phyloP scores from a whole-genome alignment of 30 jellyfish, hydroid and myxozoan genomes.

The Phacellophora camtschatica region DNA sequence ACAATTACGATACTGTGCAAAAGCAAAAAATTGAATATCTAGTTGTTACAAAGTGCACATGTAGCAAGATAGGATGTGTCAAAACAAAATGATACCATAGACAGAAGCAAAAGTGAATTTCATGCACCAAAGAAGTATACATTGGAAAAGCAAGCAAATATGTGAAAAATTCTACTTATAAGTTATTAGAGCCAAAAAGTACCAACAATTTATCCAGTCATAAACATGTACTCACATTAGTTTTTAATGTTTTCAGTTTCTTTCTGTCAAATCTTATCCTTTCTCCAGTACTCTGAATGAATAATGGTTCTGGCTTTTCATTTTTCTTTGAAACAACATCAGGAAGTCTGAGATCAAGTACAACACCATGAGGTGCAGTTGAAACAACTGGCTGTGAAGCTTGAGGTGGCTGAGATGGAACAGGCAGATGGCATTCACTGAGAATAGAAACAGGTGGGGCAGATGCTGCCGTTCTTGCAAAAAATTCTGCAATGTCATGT shows the following conservation, averaged over 20 bases:
- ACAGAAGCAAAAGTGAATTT: no score
- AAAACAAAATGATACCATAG: no score
- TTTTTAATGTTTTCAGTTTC: slow-evolving; percentile 39
- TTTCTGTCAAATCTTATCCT: slow-evolving; percentile 55
- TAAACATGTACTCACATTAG: slow-evolving; percentile 11
- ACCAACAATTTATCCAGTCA: no score
- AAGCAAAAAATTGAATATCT: no score
- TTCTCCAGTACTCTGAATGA: slow-evolving; percentile 57
- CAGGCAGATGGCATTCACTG: slow-evolving; percentile 62
- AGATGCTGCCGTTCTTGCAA: slow-evolving; percentile 45
- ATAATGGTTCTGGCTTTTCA: slow-evolving; percentile 24
- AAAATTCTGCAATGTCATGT: slow-evolving; percentile 68
- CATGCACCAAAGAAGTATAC: no score
- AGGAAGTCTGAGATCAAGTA: slow-evolving; percentile 58
- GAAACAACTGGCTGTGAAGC: slow-evolving; percentile 2
- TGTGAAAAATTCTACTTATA: no score
- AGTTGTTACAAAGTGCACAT: no score
- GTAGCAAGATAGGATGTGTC: no score
- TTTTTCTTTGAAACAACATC: slow-evolving; percentile 40
- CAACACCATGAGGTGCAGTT: slow-evolving; percentile 59
- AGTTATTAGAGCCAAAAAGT: no score
- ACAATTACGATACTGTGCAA: no score
- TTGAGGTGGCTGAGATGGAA: slow-evolving; percentile 34
- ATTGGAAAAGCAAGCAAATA: no score
- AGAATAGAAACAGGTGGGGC: slow-evolving; percentile 49